Evolutionary conservation across 2,888 invertebrate species (phyloP), one percentile per base, ranked within the genome.

Genomic region (Cybosia mesomella): DNA sequence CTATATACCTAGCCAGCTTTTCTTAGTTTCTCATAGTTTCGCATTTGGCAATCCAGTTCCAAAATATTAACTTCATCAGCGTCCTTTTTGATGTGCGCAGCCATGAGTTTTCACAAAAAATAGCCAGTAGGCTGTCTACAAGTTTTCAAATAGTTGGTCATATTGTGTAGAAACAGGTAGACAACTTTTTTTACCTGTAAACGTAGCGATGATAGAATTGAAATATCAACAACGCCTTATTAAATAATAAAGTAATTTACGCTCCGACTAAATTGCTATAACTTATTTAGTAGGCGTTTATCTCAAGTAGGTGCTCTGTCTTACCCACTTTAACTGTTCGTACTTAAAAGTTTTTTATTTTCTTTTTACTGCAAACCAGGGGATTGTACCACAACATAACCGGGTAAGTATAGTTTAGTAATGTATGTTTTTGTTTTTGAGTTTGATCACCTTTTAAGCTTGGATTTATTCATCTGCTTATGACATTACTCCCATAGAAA

Each of bases 321-420:
- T 34, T 34, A 34, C 9, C 10, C 1, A 34, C 10, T n/a, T n/a
- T n/a, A 7, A 10, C 7, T 18, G 39, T 15, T 39, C 39, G 39
- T 43, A 43, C 43, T 49, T n/a, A 49, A 4, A 7, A 49, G 8
- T 49, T 49, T 49, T 43, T 43, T 4, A 18, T n/a, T 58, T 72
- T 78, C 83, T 85, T 77, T 83, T 85, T 80, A 82, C 80, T 83
- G 84, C 88, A 72, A 69, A 74, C 74, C 79, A 92, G 91, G 91
- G 91, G 74, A 84, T 78, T 49, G 75, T 91, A 69, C 89, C 91
- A 57, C 86, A 80, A 67, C 85, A 85, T 67, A 84, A 76, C n/a
- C 86, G 88, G 88, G 91, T 92, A 85, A 87, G 90, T 81, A 24
- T 32, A 49, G 53, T 36, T 18, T 10, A 43, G 22, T n/a, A 15